Evolutionary conservation across 2,888 invertebrate genomes (phyloP).

Genomic region (Syrphus vitripennis): DNA sequence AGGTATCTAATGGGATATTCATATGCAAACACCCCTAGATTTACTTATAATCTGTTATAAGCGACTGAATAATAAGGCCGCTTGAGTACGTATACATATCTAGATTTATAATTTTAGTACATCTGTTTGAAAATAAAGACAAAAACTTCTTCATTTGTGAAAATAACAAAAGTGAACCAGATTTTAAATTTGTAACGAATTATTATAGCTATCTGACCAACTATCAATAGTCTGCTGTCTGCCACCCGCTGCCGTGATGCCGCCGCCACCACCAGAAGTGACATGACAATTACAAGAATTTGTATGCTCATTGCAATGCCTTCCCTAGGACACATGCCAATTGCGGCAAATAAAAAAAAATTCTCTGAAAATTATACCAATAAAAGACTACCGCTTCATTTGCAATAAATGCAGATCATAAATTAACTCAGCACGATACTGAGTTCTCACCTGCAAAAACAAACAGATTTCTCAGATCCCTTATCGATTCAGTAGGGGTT

Average conservation of each 20-base stretch:
- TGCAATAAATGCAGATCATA: conserved; percentile 61
- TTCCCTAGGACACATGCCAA: conserved; percentile 57
- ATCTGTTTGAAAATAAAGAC: conserved; percentile 29
- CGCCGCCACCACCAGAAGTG: conserved; percentile 11
- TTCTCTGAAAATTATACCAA: neutral
- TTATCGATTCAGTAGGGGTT: conserved; percentile 30
- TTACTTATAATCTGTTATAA: too few relatives aligned
- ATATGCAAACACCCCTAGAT: too few relatives aligned
- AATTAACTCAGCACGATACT: conserved; percentile 55
- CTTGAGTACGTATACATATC: too few relatives aligned
- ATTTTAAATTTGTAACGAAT: conserved; percentile 47
- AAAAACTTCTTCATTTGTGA: conserved; percentile 6
- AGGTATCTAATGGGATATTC: too few relatives aligned
- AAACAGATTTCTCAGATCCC: conserved; percentile 25
- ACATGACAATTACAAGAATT: conserved; percentile 30
- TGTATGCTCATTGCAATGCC: neutral
- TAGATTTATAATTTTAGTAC: neutral
- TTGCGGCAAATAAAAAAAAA: conserved; percentile 24
- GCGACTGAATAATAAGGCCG: too few relatives aligned
- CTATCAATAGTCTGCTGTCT: neutral
- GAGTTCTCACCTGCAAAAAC: conserved; percentile 67
- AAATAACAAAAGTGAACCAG: conserved; percentile 15
- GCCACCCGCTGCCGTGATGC: neutral
- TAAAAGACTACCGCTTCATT: conserved; percentile 16
- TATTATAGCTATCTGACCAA: neutral